A percentile compares a stretch with the other conserved stretches of the same genome.
phyloP scores from a whole-genome alignment of 2,797 vertebrate genomes.

The Cynodonichthys magdalenae region DNA sequence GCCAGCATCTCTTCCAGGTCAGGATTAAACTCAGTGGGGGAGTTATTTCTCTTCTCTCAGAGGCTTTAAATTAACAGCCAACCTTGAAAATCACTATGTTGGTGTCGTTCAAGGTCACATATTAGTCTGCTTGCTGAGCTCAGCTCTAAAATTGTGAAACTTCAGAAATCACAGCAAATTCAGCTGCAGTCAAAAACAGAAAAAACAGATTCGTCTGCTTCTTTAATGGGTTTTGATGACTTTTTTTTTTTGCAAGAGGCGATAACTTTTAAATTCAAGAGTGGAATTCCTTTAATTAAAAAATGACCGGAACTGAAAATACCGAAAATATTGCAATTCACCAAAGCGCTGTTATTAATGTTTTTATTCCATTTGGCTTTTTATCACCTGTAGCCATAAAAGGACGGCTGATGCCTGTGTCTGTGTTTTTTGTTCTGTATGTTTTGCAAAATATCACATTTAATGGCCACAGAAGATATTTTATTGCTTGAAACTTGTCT shows the following conservation, averaged over 20 bases:
- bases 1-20: slow-evolving; percentile 93
- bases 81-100: slow-evolving; percentile 9
- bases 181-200: slow-evolving; percentile 9
- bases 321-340: too few species aligned
- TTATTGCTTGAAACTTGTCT: background rate
- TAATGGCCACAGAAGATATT: background rate
- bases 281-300: too few species aligned
- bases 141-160: slow-evolving; percentile 32
- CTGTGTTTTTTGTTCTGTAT: too few species aligned
- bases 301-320: too few species aligned
- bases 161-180: background rate
- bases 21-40: slow-evolving; percentile 20
- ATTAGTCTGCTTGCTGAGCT: slow-evolving; percentile 31
- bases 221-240: background rate
- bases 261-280: background rate
- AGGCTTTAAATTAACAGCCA: slow-evolving; percentile 17
- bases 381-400: too few species aligned
- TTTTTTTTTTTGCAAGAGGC: background rate
- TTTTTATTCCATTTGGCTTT: background rate
- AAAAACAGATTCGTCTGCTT: slow-evolving; percentile 7
- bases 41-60: slow-evolving; percentile 2
- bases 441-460: too few species aligned
- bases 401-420: too few species aligned
- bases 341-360: background rate
- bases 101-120: slow-evolving; percentile 14